phyloP scores from a whole-genome alignment of 2,888 invertebrate species.

The Scelioninae gen. 1 region DNA sequence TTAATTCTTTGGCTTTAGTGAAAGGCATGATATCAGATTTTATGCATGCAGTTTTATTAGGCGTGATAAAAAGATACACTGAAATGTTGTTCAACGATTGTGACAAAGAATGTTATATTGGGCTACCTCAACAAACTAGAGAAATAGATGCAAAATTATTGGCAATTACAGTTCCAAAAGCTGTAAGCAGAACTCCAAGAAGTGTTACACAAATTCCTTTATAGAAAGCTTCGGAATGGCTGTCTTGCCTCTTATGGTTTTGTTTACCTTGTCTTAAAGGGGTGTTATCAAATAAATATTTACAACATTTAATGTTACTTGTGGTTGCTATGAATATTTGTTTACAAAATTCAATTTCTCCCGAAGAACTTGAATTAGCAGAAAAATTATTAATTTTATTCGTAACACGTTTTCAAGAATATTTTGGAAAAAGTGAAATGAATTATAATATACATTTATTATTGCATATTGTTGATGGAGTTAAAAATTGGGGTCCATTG shows the following conservation, averaged over 20 bases:
- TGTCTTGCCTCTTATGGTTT: constrained; percentile 57
- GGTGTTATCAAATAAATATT: constrained; percentile 53
- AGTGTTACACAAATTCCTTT: no score
- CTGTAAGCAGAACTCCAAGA: no score
- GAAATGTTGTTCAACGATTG: constrained; percentile 29
- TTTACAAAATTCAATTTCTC: not conserved
- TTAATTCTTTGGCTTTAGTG: constrained; percentile 56
- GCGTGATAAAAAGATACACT: constrained; percentile 45
- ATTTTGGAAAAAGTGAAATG: constrained; percentile 24
- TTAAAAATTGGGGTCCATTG: constrained; percentile 45
- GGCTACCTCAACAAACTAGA: not conserved
- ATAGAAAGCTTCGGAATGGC: constrained; percentile 20
- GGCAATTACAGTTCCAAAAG: no score
- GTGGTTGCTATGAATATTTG: not conserved
- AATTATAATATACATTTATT: constrained; percentile 54
- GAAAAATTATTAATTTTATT: not conserved
- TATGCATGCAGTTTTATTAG: constrained; percentile 66
- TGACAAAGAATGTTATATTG: not conserved
- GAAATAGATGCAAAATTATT: not conserved
- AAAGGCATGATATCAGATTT: constrained; percentile 67
- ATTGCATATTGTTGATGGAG: constrained; percentile 32
- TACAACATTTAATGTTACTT: constrained; percentile 40
- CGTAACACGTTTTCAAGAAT: constrained; percentile 19
- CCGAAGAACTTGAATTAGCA: not conserved
- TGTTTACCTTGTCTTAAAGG: constrained; percentile 41